Base-by-base conservation (phyloP, 2,797 vertebrate species). In the Trichosurus vulpecula region DNA sequence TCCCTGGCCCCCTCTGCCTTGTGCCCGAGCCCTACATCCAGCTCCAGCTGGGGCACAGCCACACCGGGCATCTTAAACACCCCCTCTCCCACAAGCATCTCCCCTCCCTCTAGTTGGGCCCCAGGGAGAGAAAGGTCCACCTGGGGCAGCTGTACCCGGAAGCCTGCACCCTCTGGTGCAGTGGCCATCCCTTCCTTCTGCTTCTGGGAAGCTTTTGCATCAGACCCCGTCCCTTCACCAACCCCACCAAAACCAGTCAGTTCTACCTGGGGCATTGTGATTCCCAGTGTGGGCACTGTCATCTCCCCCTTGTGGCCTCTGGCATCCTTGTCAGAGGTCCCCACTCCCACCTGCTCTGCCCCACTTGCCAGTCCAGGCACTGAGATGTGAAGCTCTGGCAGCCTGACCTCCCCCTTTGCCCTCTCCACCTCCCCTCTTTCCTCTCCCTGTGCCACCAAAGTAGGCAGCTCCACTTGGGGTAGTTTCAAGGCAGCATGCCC, bases 351-450 rank as follows among this genome's bases (percentile, higher is more conserved):
- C 56, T 98, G 97, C 98, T 98, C 99, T 10, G 98, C 98, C 51
- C 99, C 96, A 27, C 74, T 51, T 91, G 98, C 96, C 91, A 98
- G 97, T 92, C 98, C 31, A 11, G 92, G 90, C 0, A 53, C 54
- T 35, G 99, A 99, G 90, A 99, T 98, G 66, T 99, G 99, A 52
- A 99, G 95, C 52, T 98, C 98, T 11, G 99, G 98, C 92, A 99
- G 98, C 97, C 98, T 99, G 16, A 98, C 97, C 57, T 98, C 98
- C 31, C 98, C 90, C 55, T 91, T 0, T 0, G 61, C 93, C 12
- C 90, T 91, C 19, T 98, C 97, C 35, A 74, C 92, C 25, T 96
- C 97, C 35, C 92, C 94, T n/a, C 94, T 95, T 96, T 98, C 98
- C 74, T 94, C 97, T 51, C 98, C 98, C 95, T 98, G 98, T 25